Evolutionary conservation across 2,113 vertebrate species (phyloP).

Genomic region (Elanoides forficatus): DNA sequence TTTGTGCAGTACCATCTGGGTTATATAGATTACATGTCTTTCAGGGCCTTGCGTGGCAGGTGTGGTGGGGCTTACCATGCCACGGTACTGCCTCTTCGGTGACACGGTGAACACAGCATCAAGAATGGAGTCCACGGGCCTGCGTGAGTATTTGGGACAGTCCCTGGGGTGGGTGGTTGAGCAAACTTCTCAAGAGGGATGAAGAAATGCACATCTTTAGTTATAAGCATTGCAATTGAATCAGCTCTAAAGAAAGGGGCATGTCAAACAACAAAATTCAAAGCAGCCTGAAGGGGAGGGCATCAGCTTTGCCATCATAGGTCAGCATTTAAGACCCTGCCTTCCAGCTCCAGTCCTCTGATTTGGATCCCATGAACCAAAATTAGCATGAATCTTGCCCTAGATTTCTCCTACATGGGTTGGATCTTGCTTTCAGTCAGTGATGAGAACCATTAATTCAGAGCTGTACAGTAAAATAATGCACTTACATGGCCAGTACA

Average conservation of each 20-base stretch:
- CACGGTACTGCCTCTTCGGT: slow-evolving; percentile 93
- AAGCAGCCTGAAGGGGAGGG: not conserved
- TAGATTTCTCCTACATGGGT: not conserved
- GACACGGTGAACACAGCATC: slow-evolving; percentile 93
- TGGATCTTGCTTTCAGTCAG: not conserved
- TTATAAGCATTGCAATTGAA: not conserved
- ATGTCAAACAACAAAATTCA: not conserved
- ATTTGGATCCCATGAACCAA: not conserved
- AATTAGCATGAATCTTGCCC: not conserved
- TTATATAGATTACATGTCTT: not conserved
- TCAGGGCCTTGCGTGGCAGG: slow-evolving; percentile 88
- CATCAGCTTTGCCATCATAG: not conserved
- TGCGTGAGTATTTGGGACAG: slow-evolving; percentile 75
- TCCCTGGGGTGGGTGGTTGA: not conserved
- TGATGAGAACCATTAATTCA: not conserved
- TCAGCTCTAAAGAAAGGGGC: not conserved
- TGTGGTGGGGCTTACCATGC: slow-evolving; percentile 89
- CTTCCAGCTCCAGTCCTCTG: not conserved
- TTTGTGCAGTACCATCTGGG: rapidly evolving
- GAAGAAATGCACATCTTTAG: not conserved
- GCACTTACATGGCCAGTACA: not conserved
- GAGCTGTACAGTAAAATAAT: not conserved
- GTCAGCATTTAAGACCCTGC: not conserved
- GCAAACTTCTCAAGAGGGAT: not conserved
- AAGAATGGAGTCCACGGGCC: slow-evolving; percentile 90